Percentiles rank a stretch among this genome's conserved stretches.
Evolutionary conservation across 2,797 vertebrate species (phyloP).

Genomic region (Acipenser ruthenus): DNA sequence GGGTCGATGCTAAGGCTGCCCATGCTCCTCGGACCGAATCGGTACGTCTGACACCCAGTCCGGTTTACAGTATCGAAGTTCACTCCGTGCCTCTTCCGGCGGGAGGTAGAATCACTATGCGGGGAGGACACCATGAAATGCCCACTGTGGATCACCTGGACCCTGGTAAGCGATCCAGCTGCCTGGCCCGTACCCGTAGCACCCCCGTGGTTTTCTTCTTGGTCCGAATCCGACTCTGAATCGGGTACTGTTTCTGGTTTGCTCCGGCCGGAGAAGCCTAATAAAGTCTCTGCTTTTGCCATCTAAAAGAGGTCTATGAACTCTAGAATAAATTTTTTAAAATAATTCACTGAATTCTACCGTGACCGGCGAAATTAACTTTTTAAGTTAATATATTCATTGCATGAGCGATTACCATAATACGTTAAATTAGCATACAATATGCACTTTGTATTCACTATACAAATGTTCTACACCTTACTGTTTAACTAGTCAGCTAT

Average conservation of each 20-base stretch:
- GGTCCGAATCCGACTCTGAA: slow-evolving; percentile 72
- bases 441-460: too few relatives aligned
- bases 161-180: slow-evolving; percentile 26
- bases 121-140: slow-evolving; percentile 98
- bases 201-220: slow-evolving; percentile 34
- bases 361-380: too few relatives aligned
- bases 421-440: too few relatives aligned
- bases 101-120: slow-evolving; percentile 71
- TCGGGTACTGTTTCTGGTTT: slow-evolving; percentile 37
- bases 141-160: slow-evolving; percentile 93
- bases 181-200: slow-evolving; percentile 25
- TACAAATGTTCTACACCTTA: too few relatives aligned
- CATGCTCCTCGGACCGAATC: slow-evolving; percentile 64
- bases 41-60: slow-evolving; percentile 61
- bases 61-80: slow-evolving; percentile 61
- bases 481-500: too few relatives aligned
- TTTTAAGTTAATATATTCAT: too few relatives aligned
- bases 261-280: slow-evolving; percentile 25
- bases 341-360: too few relatives aligned
- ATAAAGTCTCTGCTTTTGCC: slow-evolving; percentile 26
- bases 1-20: slow-evolving; percentile 80
- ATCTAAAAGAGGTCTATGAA: slow-evolving; percentile 3
- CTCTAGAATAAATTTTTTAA: too few relatives aligned
- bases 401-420: too few relatives aligned
- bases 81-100: slow-evolving; percentile 49